These are phyloP conservation scores for Nerophis ophidion DNA, from an alignment of 2,113 vertebrate species.

Conservation along the genomic window DNA sequence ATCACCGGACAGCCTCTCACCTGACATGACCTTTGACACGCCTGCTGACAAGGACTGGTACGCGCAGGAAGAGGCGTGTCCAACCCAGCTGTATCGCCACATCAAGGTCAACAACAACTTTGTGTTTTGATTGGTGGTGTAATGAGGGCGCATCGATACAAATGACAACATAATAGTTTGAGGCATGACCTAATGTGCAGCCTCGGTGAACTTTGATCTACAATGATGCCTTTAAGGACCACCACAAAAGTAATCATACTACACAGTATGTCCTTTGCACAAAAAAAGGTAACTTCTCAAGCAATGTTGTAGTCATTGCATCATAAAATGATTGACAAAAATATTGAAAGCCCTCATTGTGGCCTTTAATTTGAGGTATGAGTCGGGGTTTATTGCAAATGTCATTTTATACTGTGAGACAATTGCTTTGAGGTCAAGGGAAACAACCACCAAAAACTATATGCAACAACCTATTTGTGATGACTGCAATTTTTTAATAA, in stretches of 20 bases:
- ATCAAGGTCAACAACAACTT: slow-evolving; percentile 80
- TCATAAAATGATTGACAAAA: neutral
- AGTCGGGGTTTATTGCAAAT: neutral
- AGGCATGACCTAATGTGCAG: too few species aligned
- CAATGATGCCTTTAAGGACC: too few species aligned
- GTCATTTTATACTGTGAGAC: neutral
- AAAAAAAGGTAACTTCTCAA: too few species aligned
- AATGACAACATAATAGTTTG: too few species aligned
- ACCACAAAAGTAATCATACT: too few species aligned
- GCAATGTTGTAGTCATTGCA: neutral
- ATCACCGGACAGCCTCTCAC: slow-evolving; percentile 81
- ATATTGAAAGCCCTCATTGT: neutral
- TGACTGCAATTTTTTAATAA: neutral
- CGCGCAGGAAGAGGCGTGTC: slow-evolving; percentile 83
- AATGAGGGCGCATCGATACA: too few species aligned
- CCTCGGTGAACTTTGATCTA: too few species aligned
- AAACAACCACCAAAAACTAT: too few species aligned
- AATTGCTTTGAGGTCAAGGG: neutral
- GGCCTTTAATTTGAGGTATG: neutral
- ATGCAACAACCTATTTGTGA: neutral
- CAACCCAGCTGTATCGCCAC: slow-evolving; percentile 90
- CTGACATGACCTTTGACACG: slow-evolving; percentile 86
- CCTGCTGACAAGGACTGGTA: slow-evolving; percentile 84
- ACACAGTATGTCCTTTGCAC: too few species aligned
- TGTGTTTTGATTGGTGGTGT: neutral